phyloP scores from a whole-genome alignment of 2,113 vertebrate genomes.

The Recurvirostra avosetta region DNA sequence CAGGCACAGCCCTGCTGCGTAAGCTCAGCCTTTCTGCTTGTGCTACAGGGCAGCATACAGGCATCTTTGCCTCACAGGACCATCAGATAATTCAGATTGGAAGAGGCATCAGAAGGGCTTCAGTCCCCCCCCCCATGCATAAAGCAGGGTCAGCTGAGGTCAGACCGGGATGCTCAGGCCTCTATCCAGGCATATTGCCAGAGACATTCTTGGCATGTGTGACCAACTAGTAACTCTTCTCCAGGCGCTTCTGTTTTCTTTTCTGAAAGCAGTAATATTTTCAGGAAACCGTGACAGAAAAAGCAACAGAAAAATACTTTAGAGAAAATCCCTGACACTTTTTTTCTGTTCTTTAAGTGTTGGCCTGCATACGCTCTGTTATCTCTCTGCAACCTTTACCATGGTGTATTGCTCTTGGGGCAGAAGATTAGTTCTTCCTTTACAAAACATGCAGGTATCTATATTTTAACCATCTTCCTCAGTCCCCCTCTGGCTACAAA shows the following conservation, averaged over 20 bases:
- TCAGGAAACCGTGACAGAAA: neutral
- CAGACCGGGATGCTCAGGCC: neutral
- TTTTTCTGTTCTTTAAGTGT: neutral
- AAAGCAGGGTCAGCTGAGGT: neutral
- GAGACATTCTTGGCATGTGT: neutral
- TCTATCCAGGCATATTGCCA: neutral
- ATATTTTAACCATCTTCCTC: neutral
- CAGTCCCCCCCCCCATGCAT: neutral
- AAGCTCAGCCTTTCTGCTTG: neutral
- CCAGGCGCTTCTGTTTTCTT: neutral
- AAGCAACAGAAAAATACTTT: neutral
- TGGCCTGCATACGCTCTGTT: neutral
- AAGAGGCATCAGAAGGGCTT: neutral
- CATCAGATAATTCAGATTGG: fast-evolving
- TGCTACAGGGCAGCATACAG: neutral
- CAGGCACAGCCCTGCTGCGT: neutral
- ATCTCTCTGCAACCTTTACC: neutral
- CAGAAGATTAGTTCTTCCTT: neutral
- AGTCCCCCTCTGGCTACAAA: neutral
- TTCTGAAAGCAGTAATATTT: neutral
- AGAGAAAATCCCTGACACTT: neutral
- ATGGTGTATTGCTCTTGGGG: neutral
- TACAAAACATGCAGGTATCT: neutral
- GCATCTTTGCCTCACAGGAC: neutral
- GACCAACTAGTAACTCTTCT: neutral